phyloP scores from a whole-genome alignment of 2,797 vertebrate genomes.

The Rachycentron canadum region DNA sequence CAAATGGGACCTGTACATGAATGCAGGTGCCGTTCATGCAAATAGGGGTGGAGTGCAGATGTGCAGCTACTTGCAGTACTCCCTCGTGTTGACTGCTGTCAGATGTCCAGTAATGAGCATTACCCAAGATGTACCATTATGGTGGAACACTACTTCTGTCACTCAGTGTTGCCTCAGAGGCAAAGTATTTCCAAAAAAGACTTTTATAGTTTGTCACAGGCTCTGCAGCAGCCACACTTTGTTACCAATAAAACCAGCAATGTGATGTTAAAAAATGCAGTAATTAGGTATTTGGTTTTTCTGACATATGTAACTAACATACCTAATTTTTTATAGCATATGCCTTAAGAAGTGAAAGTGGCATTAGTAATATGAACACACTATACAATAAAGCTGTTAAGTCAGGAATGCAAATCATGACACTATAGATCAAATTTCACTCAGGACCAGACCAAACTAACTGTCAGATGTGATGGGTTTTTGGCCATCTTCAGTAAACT shows the following conservation, averaged over 20 bases:
- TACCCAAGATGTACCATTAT: background rate
- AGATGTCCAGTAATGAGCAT: background rate
- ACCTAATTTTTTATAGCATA: background rate
- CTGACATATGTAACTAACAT: background rate
- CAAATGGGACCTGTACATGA: background rate
- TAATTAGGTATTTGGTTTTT: background rate
- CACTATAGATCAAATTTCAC: background rate
- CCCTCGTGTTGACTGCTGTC: background rate
- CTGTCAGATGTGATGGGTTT: background rate
- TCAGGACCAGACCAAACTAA: background rate
- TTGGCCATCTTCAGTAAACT: background rate
- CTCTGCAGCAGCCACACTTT: slow-evolving; percentile 1
- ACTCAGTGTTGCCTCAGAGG: slow-evolving; percentile 20
- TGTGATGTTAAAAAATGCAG: slow-evolving; percentile 9
- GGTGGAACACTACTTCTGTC: background rate
- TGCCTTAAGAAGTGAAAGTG: background rate
- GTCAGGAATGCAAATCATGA: background rate
- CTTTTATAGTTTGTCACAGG: slow-evolving; percentile 15
- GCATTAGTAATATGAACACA: background rate
- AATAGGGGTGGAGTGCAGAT: background rate
- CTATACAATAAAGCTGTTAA: background rate
- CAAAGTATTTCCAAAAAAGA: slow-evolving; percentile 20
- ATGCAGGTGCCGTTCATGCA: background rate
- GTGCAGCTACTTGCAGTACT: background rate
- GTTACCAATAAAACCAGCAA: background rate